Base-by-base conservation (phyloP, 2,888 invertebrate species). In the Cryptophagus acutangulus region DNA sequence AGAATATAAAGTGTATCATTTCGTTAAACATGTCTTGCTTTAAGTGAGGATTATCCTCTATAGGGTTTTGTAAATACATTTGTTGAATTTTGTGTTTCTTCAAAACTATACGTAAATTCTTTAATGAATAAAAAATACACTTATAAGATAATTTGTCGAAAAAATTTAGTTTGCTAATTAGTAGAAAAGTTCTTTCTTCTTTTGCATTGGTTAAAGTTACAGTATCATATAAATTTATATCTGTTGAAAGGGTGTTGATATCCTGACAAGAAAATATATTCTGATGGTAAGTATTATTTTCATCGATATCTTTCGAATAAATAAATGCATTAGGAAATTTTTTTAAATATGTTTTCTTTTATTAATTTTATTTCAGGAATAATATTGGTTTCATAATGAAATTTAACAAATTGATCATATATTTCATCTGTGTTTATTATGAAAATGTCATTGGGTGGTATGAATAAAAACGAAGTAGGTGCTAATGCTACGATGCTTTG, bases 231-330 rank as follows among this genome's bases (percentile, higher is more conserved):
- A 24, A 24, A 24, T 24, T 24, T 24, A 24, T 24, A n/a, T n/a
- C n/a, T n/a, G n/a, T n/a, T n/a, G n/a, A n/a, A n/a, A n/a, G n/a
- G n/a, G n/a, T n/a, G n/a, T n/a, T n/a, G n/a, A n/a, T n/a, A n/a
- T n/a, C n/a, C n/a, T n/a, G n/a, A n/a, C n/a, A n/a, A n/a, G n/a
- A 6, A n/a, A n/a, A 13, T 14, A 40, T 12, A n/a, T 34, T 26
- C 13, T 34, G 26, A 17, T 3, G 35, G 25, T 14, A 40, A 8
- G 17, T 9, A 28, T 40, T 40, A 15, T 17, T 40, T 24, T 40
- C 26, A 15, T 40, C 34, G 9, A 40, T 26, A 34, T 34, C 40
- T 25, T 34, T 34, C 3, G 40, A 40, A 28, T n/a, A 14, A 40
- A 2, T 15, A 14, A 3, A 40, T 6, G 9, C 15, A 33, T 28